phyloP scores from a whole-genome alignment of 2,888 invertebrate genomes.

The Euzetes globulus region DNA sequence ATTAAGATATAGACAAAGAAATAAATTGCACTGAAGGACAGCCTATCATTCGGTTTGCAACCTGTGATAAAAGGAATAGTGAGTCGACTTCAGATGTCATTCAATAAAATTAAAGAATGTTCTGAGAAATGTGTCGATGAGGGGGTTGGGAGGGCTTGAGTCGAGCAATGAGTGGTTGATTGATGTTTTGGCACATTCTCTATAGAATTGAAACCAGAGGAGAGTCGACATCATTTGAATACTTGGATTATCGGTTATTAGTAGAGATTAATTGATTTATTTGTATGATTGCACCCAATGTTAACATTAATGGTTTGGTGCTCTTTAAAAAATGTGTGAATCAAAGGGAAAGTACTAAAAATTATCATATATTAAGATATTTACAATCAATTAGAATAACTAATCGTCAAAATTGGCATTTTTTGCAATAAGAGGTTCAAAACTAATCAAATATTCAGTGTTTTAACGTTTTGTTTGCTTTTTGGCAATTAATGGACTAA shows the following conservation, averaged over 20 bases:
- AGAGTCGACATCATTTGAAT: too few relatives aligned
- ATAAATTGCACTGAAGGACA: constrained; percentile 18
- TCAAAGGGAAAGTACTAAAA: background rate
- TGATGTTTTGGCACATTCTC: too few relatives aligned
- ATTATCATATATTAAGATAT: constrained; percentile 7
- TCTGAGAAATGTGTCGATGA: too few relatives aligned
- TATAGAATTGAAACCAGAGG: too few relatives aligned
- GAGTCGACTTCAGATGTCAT: too few relatives aligned
- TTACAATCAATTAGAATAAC: background rate
- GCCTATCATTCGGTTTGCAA: background rate
- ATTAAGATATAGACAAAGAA: background rate
- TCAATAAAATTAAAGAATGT: too few relatives aligned
- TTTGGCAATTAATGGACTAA: constrained; percentile 28
- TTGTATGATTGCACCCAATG: constrained; percentile 14
- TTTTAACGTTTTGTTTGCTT: background rate
- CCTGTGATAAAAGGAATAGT: too few relatives aligned
- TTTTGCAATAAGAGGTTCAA: constrained; percentile 14
- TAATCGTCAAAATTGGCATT: background rate
- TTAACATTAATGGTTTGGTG: constrained; percentile 15
- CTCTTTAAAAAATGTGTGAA: background rate
- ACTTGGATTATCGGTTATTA: too few relatives aligned
- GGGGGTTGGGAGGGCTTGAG: too few relatives aligned
- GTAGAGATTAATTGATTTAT: background rate
- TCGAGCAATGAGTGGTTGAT: too few relatives aligned
- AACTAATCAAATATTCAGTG: background rate